Evolutionary conservation across 2,797 vertebrate genomes (phyloP).

Genomic region (Buceros bicornis): DNA sequence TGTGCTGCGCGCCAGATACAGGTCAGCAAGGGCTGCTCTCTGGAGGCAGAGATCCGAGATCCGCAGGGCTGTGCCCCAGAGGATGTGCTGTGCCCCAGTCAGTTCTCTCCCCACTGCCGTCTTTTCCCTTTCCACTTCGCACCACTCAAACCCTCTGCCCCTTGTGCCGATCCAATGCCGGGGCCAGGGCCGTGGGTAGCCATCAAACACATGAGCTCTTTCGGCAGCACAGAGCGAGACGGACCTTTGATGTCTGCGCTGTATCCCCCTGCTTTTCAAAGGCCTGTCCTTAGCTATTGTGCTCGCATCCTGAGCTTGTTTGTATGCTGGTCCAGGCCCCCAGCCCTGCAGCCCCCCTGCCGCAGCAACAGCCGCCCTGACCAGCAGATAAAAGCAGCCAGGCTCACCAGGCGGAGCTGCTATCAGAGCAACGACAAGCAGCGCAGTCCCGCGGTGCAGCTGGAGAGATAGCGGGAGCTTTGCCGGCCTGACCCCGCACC

Average conservation of each 20-base stretch:
- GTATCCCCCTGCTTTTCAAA: conserved; percentile 29
- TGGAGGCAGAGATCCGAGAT: neutral
- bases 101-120: rapidly evolving
- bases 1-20: neutral
- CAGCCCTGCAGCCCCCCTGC: neutral
- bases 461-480: neutral
- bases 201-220: neutral
- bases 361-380: neutral
- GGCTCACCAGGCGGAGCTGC: neutral
- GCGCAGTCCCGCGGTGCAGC: neutral
- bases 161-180: rapidly evolving
- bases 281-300: conserved; percentile 5
- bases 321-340: neutral
- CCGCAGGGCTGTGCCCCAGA: neutral
- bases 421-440: conserved; percentile 1
- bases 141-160: neutral
- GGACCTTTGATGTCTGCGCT: neutral
- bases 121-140: neutral
- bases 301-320: conserved; percentile 66
- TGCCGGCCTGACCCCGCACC: neutral
- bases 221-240: rapidly evolving
- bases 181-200: neutral
- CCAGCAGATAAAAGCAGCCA: conserved; percentile 7
- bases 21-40: neutral
- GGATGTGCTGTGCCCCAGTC: neutral